Evolutionary conservation across 2,888 invertebrate genomes (phyloP).

Genomic region (Lydus trimaculatus): DNA sequence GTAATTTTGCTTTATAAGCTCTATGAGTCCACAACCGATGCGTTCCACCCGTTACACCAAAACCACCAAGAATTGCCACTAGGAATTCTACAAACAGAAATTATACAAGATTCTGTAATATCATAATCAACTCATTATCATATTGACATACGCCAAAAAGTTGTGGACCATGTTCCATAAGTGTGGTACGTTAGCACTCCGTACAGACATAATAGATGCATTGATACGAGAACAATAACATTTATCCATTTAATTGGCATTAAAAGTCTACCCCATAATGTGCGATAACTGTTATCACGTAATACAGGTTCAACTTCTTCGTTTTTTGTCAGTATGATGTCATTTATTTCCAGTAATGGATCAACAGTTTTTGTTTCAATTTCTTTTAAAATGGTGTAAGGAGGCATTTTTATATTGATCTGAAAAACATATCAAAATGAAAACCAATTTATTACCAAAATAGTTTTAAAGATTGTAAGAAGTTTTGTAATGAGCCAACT

Average conservation of each 20-base stretch:
- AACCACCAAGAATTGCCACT: slow-evolving; percentile 67
- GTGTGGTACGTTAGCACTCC: neutral
- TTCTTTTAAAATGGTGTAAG: neutral
- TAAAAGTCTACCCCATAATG: neutral
- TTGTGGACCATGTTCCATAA: neutral
- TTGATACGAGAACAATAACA: neutral
- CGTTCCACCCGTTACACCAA: slow-evolving; percentile 94
- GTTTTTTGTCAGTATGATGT: too few species aligned
- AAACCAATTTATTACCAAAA: too few species aligned
- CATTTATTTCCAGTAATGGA: neutral
- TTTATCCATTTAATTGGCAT: slow-evolving; percentile 9
- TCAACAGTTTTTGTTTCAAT: neutral
- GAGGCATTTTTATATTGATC: neutral
- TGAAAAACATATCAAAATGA: too few species aligned
- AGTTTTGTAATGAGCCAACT: too few species aligned
- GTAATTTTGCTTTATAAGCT: slow-evolving; percentile 89
- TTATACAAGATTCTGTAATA: too few species aligned
- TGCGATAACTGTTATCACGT: neutral
- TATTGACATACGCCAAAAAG: neutral
- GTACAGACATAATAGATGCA: neutral
- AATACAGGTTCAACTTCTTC: too few species aligned
- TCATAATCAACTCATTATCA: too few species aligned
- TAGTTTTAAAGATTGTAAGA: too few species aligned
- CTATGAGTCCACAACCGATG: slow-evolving; percentile 95
- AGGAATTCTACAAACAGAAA: slow-evolving; percentile 36